A percentile compares a stretch with the other conserved stretches of the same genome.
These are phyloP conservation scores for Hippopotamus amphibius DNA, from an alignment of 2,113 vertebrate species.

Conservation along the genomic window DNA sequence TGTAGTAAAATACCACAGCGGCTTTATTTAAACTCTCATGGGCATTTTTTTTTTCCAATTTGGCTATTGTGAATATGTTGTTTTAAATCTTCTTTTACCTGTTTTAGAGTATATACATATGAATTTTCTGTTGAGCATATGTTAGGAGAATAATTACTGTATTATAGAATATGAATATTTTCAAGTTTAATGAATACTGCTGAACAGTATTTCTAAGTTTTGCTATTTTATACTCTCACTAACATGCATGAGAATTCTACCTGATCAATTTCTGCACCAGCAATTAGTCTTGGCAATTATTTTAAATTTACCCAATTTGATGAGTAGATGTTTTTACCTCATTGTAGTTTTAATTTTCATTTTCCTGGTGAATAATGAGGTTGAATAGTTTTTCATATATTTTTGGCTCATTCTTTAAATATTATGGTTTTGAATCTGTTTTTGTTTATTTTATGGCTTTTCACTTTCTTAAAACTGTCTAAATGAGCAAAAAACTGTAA, in stretches of 20 bases:
- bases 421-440: background rate
- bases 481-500: background rate
- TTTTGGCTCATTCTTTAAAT: background rate
- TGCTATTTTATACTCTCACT: background rate
- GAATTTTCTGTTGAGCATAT: background rate
- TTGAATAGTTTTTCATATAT: background rate
- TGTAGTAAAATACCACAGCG: background rate
- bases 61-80: background rate
- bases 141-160: background rate
- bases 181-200: background rate
- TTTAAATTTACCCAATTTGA: background rate
- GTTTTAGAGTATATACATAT: background rate
- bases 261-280: background rate
- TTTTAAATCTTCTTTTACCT: background rate
- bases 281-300: background rate
- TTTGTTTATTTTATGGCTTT: background rate
- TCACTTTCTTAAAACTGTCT: background rate
- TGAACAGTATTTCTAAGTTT: background rate
- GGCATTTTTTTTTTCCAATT: background rate
- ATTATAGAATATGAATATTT: background rate
- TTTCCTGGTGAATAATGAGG: background rate
- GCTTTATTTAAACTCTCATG: background rate
- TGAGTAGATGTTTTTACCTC: background rate
- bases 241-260: background rate
- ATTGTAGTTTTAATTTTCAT: conserved; percentile 4